Evolutionary conservation across 2,888 invertebrate species (phyloP).

Genomic region (Azorinus chamasolen): DNA sequence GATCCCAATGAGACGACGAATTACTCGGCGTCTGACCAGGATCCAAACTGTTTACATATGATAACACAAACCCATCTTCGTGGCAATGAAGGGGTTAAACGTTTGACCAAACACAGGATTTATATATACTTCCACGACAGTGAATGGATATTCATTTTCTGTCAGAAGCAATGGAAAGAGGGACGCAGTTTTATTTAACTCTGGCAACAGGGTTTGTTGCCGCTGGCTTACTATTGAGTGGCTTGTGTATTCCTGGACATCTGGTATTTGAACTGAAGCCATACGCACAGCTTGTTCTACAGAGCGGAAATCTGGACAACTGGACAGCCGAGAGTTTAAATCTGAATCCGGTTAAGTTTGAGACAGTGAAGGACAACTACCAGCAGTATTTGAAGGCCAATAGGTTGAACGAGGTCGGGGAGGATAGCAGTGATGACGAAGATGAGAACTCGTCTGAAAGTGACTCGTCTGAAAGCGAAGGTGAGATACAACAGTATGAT

Average conservation of each 20-base stretch:
- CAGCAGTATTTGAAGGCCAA: slow-evolving; percentile 11
- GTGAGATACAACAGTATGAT: too few relatives aligned
- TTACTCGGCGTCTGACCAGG: too few relatives aligned
- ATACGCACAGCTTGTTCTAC: slow-evolving; percentile 24
- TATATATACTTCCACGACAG: too few relatives aligned
- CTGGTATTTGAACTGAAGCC: slow-evolving; percentile 42
- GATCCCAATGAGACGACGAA: too few relatives aligned
- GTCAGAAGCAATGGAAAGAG: slow-evolving; percentile 25
- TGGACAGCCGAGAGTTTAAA: slow-evolving; percentile 32
- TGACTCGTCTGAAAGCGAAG: too few relatives aligned
- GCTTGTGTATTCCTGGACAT: slow-evolving; percentile 15
- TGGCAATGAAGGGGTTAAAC: too few relatives aligned
- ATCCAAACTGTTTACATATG: too few relatives aligned
- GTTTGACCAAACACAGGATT: too few relatives aligned
- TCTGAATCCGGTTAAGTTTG: slow-evolving; percentile 7
- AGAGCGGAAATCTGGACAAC: slow-evolving; percentile 22
- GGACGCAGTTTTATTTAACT: slow-evolving; percentile 17
- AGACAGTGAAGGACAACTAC: slow-evolving; percentile 26
- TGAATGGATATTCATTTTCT: too few relatives aligned
- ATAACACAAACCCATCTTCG: too few relatives aligned
- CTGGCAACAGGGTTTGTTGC: slow-evolving; percentile 15
- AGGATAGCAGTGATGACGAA: background rate
- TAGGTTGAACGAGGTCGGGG: background rate
- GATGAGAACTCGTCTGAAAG: background rate
- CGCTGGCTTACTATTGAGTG: slow-evolving; percentile 12